Percentiles rank a stretch among this genome's conserved stretches.
These are phyloP conservation scores for Garrulus glandarius DNA, from an alignment of 2,797 vertebrate species.

Conservation along the genomic window DNA sequence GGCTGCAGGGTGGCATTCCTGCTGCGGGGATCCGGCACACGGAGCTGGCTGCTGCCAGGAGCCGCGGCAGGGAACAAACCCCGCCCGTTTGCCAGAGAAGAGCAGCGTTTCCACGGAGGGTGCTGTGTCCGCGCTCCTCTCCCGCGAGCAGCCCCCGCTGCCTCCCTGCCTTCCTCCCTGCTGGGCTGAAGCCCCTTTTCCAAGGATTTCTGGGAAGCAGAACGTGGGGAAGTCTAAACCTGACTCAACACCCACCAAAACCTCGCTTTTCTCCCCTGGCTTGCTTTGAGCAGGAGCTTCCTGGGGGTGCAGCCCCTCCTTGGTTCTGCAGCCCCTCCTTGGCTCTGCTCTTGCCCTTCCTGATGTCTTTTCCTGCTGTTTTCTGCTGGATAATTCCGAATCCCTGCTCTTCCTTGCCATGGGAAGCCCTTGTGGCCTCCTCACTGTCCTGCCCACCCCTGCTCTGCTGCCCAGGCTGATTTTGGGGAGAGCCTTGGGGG, in stretches of 20 bases:
- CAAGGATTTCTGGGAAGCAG: not conserved
- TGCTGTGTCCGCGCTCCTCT: not conserved
- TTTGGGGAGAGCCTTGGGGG: not conserved
- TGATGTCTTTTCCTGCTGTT: not conserved
- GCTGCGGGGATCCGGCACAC: not conserved
- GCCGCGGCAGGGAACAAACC: rapidly evolving
- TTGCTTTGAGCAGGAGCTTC: not conserved
- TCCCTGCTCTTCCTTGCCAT: not conserved
- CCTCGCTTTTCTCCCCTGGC: not conserved
- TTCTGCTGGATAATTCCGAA: not conserved
- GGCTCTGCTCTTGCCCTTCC: not conserved
- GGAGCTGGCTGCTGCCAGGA: not conserved
- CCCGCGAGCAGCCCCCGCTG: not conserved
- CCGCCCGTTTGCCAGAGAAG: rapidly evolving
- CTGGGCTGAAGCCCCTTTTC: not conserved
- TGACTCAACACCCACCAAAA: not conserved
- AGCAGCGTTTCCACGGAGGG: rapidly evolving
- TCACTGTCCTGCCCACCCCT: not conserved
- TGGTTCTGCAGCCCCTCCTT: not conserved
- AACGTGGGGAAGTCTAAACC: not conserved
- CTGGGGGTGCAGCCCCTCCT: too few relatives aligned
- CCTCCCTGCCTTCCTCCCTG: not conserved
- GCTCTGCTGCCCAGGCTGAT: not conserved
- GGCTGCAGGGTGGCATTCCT: not conserved
- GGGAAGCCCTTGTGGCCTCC: not conserved